These are phyloP conservation scores for Coleophora flavipennella DNA, from an alignment of 2,888 invertebrate genomes.

Conservation along the genomic window DNA sequence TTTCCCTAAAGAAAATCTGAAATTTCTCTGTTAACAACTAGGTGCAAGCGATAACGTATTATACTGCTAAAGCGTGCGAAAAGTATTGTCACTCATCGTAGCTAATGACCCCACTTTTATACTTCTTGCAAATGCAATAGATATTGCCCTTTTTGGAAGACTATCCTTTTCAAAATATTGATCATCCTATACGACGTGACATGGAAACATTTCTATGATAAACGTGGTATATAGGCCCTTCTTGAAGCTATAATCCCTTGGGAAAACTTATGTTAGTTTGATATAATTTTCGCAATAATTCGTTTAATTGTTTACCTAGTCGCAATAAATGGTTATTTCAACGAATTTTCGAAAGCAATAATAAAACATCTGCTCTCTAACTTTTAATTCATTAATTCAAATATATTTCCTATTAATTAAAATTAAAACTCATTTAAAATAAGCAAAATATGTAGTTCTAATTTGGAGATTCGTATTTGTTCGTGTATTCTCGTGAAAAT, in stretches of 20 bases:
- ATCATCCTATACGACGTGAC: conserved; percentile 64
- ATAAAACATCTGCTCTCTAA: background rate
- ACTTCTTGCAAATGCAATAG: no score
- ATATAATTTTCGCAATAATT: conserved; percentile 30
- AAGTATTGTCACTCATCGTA: no score
- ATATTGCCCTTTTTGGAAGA: conserved; percentile 10
- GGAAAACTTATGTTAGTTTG: no score
- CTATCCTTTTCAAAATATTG: conserved; percentile 8
- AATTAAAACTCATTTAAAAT: background rate
- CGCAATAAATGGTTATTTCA: conserved; percentile 26
- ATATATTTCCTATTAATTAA: background rate
- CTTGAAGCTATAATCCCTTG: no score
- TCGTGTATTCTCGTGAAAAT: conserved; percentile 19
- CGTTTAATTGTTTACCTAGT: conserved; percentile 20
- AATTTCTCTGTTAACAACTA: conserved; percentile 21
- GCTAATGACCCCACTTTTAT: no score
- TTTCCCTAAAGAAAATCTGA: conserved; percentile 26
- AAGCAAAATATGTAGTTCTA: no score
- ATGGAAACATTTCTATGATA: conserved; percentile 4
- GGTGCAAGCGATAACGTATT: no score
- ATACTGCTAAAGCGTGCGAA: no score
- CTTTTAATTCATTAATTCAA: no score
- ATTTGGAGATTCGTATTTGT: conserved; percentile 4
- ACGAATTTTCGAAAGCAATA: conserved; percentile 65
- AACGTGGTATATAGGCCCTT: no score